These are phyloP conservation scores for Gephyroberyx darwinii DNA, from an alignment of 2,797 vertebrate species.

Conservation along the genomic window DNA sequence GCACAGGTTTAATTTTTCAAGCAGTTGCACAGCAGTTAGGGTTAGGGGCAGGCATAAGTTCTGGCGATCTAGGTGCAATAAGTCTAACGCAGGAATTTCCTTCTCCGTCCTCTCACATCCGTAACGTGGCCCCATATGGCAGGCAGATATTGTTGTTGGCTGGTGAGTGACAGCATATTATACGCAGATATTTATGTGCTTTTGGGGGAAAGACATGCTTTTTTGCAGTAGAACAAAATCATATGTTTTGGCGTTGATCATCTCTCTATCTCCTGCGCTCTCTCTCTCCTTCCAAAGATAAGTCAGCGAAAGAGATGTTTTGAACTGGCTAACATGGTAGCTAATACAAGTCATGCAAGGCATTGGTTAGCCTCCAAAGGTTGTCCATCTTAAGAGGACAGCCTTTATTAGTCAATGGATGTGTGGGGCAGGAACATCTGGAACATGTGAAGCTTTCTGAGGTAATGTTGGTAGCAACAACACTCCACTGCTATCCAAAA, in stretches of 20 bases:
- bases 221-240: slow-evolving; percentile 67
- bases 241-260: slow-evolving; percentile 67
- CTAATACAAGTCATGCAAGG: slow-evolving; percentile 70
- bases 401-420: slow-evolving; percentile 58
- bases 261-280: slow-evolving; percentile 17
- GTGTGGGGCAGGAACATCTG: slow-evolving; percentile 70
- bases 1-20: slow-evolving; percentile 53
- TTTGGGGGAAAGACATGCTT: slow-evolving; percentile 66
- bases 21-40: slow-evolving; percentile 59
- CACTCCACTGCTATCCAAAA: slow-evolving; percentile 23
- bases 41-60: slow-evolving; percentile 51
- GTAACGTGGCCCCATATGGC: slow-evolving; percentile 83
- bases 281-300: slow-evolving; percentile 56
- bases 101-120: slow-evolving; percentile 70
- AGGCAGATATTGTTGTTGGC: slow-evolving; percentile 84
- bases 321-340: slow-evolving; percentile 66
- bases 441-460: slow-evolving; percentile 61
- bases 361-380: slow-evolving; percentile 60
- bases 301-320: slow-evolving; percentile 73
- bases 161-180: slow-evolving; percentile 65
- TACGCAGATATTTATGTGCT: slow-evolving; percentile 80
- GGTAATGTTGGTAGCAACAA: slow-evolving; percentile 67
- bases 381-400: slow-evolving; percentile 64
- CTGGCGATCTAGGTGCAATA: slow-evolving; percentile 72
- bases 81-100: slow-evolving; percentile 81